These are phyloP conservation scores for Papilio protenor DNA, from an alignment of 2,888 invertebrate genomes.

Conservation along the genomic window DNA sequence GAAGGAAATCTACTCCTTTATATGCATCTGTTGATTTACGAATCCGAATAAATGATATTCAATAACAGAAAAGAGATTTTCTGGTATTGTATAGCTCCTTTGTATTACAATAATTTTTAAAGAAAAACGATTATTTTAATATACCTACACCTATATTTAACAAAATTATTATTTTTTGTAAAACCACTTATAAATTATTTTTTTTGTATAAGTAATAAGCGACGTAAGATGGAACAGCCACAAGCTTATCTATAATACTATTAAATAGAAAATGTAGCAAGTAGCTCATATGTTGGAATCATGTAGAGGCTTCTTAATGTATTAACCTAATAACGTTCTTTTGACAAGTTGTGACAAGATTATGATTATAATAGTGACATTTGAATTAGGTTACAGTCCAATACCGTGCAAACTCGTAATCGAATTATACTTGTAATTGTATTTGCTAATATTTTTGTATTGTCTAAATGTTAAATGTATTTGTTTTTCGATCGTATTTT, in stretches of 20 bases:
- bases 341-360: neutral
- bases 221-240: constrained; percentile 10
- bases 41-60: neutral
- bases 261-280: neutral
- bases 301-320: neutral
- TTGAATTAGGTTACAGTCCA: neutral
- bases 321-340: neutral
- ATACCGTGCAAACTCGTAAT: constrained; percentile 1
- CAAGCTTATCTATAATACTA: neutral
- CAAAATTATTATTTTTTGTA: too few relatives aligned
- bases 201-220: neutral
- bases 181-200: neutral
- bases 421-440: neutral
- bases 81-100: neutral
- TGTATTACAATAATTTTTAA: neutral
- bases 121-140: neutral
- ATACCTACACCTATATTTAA: too few relatives aligned
- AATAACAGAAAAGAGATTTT: neutral
- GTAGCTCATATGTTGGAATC: neutral
- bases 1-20: neutral
- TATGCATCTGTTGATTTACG: too few relatives aligned
- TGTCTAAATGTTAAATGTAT: constrained; percentile 29
- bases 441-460: constrained; percentile 12
- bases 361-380: neutral
- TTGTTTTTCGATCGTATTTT: constrained; percentile 10